phyloP scores from a whole-genome alignment of 2,888 invertebrate species.

The Tipula unca region DNA sequence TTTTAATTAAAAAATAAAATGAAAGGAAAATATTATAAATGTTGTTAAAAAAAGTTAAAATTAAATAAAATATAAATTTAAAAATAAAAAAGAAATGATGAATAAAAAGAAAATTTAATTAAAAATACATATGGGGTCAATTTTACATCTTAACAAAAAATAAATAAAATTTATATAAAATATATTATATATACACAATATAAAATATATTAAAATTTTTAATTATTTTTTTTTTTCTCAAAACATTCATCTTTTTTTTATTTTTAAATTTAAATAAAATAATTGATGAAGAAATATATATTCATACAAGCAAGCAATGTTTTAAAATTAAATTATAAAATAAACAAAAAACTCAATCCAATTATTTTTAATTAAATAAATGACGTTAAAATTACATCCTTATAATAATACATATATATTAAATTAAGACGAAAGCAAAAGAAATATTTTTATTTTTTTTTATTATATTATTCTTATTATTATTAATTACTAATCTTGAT shows the following conservation, averaged over 20 bases:
- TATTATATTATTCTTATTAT: not conserved
- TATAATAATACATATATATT: not conserved
- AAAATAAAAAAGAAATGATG: not conserved
- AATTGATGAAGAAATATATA: not conserved
- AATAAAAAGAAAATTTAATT: not conserved
- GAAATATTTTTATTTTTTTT: not conserved
- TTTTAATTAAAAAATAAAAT: conserved; percentile 1
- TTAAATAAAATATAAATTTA: not conserved
- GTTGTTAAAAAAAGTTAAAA: not conserved
- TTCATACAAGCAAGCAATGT: not conserved
- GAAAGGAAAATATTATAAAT: not conserved
- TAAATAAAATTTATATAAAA: not conserved
- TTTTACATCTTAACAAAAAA: not conserved
- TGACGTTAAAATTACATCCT: not conserved
- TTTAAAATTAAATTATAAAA: not conserved
- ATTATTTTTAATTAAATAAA: not conserved
- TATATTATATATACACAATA: no score
- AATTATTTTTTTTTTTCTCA: not conserved
- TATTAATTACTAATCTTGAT: not conserved
- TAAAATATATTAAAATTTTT: not conserved
- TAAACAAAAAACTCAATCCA: not conserved
- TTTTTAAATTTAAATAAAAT: not conserved
- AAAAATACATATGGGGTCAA: conserved; percentile 9
- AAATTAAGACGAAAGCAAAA: not conserved
- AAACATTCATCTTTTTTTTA: not conserved